Base-by-base conservation (phyloP, 2,888 invertebrate species). In the Aleiodes alternator region DNA sequence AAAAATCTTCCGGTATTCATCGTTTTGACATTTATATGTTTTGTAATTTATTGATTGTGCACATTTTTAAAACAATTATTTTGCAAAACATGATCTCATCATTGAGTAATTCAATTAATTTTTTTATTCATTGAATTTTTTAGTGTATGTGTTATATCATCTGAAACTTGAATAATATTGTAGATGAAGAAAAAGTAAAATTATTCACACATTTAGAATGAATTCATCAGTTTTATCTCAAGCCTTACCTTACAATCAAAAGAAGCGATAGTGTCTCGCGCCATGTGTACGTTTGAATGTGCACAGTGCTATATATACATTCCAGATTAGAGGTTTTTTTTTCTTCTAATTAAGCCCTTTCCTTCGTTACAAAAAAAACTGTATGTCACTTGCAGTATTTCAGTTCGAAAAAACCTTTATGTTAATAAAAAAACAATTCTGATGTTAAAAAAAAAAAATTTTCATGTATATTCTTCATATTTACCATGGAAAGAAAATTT, bases 1-100 rank as follows among this genome's bases (percentile, higher is more conserved):
- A 8, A 43, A 43, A 14, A 23, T 16, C 38, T 64, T 64, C 64
- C 64, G 64, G 48, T 43, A 64, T 43, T 34, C 48, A 16, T 48
- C 4, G 23, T 43, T 16, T 43, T 48, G 11, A 43, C 43, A 64
- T 64, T 64, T 64, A 11, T 64, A 64, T 12, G 23, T 43, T 43
- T 43, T 8, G 64, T 64, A 48, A 64, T 48, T 64, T 12, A 64
- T 48, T 48, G 61, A n/a, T 38, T 61, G 61, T 34, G 34, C 14
- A 61, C n/a, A 14, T 38, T 38, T 38, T 38, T 61, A 23, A 38
- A n/a, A 38, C 38, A 38, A 38, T 61, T 12, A 34, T 6, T 61
- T 38, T 38, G 11, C 43, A 43, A 61, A 61, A 57, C 38, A 38
- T 34, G 61, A 61, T 61, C 34, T 14, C 61, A 38, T 61, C 34